Base-by-base conservation (phyloP, 2,113 vertebrate genomes). In the Tachycineta bicolor region DNA sequence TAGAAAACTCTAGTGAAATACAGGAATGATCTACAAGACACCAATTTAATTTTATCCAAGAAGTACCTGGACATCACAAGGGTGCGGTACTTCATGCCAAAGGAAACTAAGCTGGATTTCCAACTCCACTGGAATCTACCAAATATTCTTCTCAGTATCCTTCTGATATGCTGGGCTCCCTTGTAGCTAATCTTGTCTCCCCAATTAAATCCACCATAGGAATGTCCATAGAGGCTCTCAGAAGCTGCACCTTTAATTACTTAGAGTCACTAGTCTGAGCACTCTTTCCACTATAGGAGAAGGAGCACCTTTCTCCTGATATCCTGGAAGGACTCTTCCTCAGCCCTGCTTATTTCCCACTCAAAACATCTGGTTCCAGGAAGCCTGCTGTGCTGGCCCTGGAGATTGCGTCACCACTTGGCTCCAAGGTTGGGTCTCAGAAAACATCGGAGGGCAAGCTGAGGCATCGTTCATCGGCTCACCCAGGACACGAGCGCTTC, bases 21-120 rank as follows among this genome's bases (percentile, higher is more conserved):
- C 83, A 93, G 10, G 58, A 93, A 81, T 12, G 47, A 52, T 41
- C 94, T 87, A 63, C 18, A 46, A 88, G 62, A 92, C 19, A 43
- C 18, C 56, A 64, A 71, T 89, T 90, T 84, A 60, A 90, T 93
- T 87, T 92, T 78, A 94, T 69, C 73, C 69, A 88, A 46, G 58
- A 83, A 93, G 82, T 76, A 93, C 73, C 28, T 65, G 69, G 44
- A 89, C 16, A 23, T 59, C 41, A 68, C 60, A 78, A 63, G 76
- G 26, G 83, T 81, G 56, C 19, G 39, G n/a, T 81, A 68, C 47
- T 34, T 44, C 44, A 81, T 22, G 37, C 60, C 82, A 58, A 90
- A 74, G 90, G 82, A 93, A 95, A 64, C 83, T 75, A 85, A 69
- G n/a, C 44, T 95, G 41, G 31, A 68, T 87, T 95, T 93, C 68